Conservation (phyloP, 2,797 vertebrate species). For the Catharus ustulatus region DNA sequence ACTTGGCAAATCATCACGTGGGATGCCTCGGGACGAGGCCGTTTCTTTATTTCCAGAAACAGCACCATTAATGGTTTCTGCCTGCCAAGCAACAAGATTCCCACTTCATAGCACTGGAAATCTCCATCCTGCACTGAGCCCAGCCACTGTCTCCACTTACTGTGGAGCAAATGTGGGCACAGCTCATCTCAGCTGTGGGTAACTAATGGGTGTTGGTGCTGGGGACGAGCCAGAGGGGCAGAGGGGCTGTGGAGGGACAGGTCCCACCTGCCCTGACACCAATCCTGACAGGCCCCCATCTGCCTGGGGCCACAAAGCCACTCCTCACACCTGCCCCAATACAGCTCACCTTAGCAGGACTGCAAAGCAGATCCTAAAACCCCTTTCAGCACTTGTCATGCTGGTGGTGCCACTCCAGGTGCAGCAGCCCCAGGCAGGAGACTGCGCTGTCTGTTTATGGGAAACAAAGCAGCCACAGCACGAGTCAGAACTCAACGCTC, state of each 20-base stretch:
- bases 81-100: neutral
- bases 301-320: neutral
- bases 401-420: neutral
- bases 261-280: fast-evolving
- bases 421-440: neutral
- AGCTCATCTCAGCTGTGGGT: neutral
- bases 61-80: neutral
- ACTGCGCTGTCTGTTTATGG: fast-evolving
- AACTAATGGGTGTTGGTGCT: no score
- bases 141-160: neutral
- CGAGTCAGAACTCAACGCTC: fast-evolving
- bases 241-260: neutral
- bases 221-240: neutral
- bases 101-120: neutral
- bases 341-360: neutral
- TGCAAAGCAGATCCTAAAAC: neutral
- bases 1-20: neutral
- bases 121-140: neutral
- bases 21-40: neutral
- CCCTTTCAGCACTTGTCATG: neutral
- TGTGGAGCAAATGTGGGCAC: neutral
- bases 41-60: neutral
- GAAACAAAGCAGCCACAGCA: neutral
- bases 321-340: neutral
- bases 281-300: fast-evolving